Conservation (phyloP, 2,113 vertebrate species). For the Mellivora capensis region DNA sequence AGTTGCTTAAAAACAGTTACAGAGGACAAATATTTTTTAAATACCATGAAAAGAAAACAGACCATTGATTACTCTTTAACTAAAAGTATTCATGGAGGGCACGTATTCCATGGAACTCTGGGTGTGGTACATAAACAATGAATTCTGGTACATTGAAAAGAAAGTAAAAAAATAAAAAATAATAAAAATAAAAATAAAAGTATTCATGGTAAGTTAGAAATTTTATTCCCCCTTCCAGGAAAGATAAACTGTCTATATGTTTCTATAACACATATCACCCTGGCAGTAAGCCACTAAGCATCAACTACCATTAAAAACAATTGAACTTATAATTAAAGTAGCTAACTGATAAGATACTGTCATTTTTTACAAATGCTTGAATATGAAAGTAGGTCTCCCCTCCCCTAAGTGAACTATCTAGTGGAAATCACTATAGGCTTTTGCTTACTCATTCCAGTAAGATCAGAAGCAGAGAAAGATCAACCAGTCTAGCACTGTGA, state of each 20-base stretch:
- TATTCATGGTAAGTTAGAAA: not conserved
- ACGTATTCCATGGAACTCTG: too few species aligned
- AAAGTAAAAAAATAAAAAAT: too few species aligned
- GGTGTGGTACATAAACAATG: too few species aligned
- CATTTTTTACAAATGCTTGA: not conserved
- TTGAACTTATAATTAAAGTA: slow-evolving; percentile 26
- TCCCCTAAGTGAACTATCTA: not conserved
- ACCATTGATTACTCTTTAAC: not conserved
- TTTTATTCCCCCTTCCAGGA: not conserved
- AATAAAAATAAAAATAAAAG: too few species aligned
- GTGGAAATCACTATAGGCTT: not conserved
- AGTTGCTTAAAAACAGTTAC: not conserved
- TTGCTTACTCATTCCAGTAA: not conserved
- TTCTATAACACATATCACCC: not conserved
- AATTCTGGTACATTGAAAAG: too few species aligned
- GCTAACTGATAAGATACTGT: not conserved
- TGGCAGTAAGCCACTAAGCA: not conserved
- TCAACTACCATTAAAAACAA: slow-evolving; percentile 9
- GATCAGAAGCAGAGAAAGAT: not conserved
- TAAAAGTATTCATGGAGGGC: not conserved
- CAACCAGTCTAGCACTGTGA: not conserved
- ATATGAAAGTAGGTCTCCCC: not conserved
- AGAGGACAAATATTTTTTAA: slow-evolving; percentile 31
- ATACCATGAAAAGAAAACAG: slow-evolving; percentile 11
- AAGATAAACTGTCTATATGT: not conserved